Conservation (phyloP, 1,140 invertebrate genomes). For the Rhizoglyphus robini region DNA sequence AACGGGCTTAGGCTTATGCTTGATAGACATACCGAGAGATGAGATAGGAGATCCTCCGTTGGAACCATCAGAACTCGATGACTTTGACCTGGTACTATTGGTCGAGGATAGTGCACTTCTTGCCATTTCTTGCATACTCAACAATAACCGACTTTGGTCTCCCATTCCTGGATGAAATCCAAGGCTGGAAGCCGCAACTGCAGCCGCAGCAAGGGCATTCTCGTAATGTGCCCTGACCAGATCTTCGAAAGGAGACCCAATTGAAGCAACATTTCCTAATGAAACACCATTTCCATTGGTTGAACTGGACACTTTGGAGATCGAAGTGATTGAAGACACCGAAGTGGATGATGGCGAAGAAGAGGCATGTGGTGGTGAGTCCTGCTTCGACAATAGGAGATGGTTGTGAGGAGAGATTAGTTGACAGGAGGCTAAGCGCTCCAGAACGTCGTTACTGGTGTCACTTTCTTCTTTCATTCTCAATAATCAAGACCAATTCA, state of each 20-base stretch:
- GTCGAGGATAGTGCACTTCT: background rate
- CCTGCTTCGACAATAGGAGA: background rate
- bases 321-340: conserved; percentile 1
- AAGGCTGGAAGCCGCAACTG: conserved; percentile 1
- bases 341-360: background rate
- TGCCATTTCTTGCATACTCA: background rate
- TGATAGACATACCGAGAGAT: background rate
- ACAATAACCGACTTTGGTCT: background rate
- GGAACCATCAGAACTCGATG: conserved; percentile 4
- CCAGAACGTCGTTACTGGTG: conserved; percentile 16
- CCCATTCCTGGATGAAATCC: background rate
- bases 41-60: conserved; percentile 18
- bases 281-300: conserved; percentile 5
- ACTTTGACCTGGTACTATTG: conserved; percentile 12
- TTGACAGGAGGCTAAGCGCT: background rate
- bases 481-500: too few relatives aligned
- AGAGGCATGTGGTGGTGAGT: background rate
- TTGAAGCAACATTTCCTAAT: background rate
- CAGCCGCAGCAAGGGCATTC: background rate
- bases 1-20: background rate
- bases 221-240: background rate
- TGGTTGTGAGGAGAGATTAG: background rate
- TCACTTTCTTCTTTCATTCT: conserved; percentile 22
- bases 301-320: conserved; percentile 17
- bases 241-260: background rate